Percentiles rank a stretch among this genome's conserved stretches.
Evolutionary conservation across 2,797 vertebrate genomes (phyloP).

Genomic region (Borostomias antarcticus): DNA sequence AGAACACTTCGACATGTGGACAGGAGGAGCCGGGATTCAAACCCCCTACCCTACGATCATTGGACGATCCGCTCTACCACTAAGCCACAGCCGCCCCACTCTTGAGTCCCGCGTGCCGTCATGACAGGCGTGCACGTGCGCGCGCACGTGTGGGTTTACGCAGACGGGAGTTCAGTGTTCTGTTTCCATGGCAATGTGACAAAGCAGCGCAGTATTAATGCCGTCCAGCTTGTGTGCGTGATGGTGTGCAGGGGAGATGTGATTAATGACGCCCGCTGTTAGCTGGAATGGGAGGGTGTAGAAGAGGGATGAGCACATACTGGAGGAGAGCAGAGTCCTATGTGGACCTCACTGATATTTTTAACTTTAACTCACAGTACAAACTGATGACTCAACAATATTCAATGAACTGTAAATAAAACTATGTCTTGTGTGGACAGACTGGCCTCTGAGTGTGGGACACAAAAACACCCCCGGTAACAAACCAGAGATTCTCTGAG

Average conservation of each 20-base stretch:
- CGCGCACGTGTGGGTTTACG: slow-evolving; percentile 3
- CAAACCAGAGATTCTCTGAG: slow-evolving; percentile 23
- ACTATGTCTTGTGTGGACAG: background rate
- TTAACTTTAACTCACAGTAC: too few relatives aligned
- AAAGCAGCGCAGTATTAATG: slow-evolving; percentile 23
- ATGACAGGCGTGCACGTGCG: too few relatives aligned
- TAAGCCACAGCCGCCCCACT: too few relatives aligned
- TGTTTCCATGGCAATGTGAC: slow-evolving; percentile 46
- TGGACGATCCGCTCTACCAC: too few relatives aligned
- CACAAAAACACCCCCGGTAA: slow-evolving; percentile 21
- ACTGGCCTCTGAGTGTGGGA: background rate
- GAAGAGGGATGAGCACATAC: background rate
- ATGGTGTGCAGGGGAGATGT: slow-evolving; percentile 14
- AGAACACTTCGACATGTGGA: too few relatives aligned
- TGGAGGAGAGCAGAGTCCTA: too few relatives aligned
- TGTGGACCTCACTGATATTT: too few relatives aligned
- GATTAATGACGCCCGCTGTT: background rate
- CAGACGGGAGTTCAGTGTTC: slow-evolving; percentile 25
- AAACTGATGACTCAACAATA: slow-evolving; percentile 33
- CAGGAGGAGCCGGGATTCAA: too few relatives aligned
- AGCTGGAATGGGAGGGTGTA: background rate
- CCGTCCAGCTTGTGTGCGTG: background rate
- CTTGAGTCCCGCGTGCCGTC: too few relatives aligned
- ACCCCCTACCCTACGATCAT: too few relatives aligned
- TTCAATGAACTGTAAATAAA: slow-evolving; percentile 25